These are phyloP conservation scores for Sebastes ruberrimus DNA, from an alignment of 2,797 vertebrate genomes.

Conservation along the genomic window DNA sequence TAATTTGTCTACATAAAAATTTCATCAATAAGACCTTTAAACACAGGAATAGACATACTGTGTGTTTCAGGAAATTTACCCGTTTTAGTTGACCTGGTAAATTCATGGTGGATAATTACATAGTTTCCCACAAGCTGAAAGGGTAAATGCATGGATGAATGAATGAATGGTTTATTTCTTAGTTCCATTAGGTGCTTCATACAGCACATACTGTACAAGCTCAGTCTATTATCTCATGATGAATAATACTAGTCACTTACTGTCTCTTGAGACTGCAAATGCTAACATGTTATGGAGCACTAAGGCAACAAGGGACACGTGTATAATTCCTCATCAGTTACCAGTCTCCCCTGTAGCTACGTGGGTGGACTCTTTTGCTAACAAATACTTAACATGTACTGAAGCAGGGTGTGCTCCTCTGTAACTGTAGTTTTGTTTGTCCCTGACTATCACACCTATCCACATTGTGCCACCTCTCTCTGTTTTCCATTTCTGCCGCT, in stretches of 20 bases:
- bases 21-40: neutral
- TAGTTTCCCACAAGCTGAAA: neutral
- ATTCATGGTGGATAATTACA: neutral
- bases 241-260: neutral
- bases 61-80: neutral
- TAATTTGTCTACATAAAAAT: too few relatives aligned
- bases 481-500: slow-evolving; percentile 25
- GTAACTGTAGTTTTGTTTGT: neutral
- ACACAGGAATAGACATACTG: neutral
- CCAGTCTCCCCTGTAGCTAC: neutral
- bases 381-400: neutral
- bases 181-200: neutral
- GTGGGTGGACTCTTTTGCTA: neutral
- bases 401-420: neutral
- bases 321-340: neutral
- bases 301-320: neutral
- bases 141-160: neutral
- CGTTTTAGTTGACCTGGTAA: neutral
- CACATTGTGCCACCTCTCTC: neutral
- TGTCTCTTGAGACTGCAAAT: neutral
- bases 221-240: neutral
- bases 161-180: neutral
- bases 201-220: neutral
- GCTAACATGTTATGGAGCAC: neutral
- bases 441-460: slow-evolving; percentile 1